These are phyloP conservation scores for Dolichoris vasculosae DNA, from an alignment of 1,140 invertebrate species.

Conservation along the genomic window DNA sequence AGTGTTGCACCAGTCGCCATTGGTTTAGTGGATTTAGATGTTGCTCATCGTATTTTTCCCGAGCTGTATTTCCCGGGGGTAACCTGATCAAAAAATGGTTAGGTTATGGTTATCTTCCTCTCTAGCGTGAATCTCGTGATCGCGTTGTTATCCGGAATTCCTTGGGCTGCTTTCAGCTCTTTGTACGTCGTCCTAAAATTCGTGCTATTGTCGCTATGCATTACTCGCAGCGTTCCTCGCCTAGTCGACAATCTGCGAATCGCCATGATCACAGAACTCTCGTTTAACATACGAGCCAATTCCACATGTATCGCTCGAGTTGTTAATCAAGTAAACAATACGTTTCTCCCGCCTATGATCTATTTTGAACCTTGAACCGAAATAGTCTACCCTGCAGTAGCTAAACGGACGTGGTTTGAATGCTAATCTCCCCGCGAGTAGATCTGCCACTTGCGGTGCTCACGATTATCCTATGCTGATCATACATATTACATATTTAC, in stretches of 20 bases:
- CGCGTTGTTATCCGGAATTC: no score
- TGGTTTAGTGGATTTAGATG: no score
- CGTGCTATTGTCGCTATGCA: no score
- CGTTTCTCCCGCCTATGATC: slow-evolving; percentile 59
- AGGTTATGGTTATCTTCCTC: no score
- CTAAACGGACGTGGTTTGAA: background rate
- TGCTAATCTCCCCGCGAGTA: background rate
- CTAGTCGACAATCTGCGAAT: slow-evolving; percentile 56
- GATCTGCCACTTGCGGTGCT: background rate
- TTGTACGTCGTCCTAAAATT: no score
- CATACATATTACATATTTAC: background rate
- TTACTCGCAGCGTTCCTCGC: slow-evolving; percentile 37
- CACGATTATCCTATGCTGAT: background rate
- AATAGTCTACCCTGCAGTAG: slow-evolving; percentile 59
- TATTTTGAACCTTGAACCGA: slow-evolving; percentile 57
- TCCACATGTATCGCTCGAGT: slow-evolving; percentile 59
- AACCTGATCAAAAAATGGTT: no score
- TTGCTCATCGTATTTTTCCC: no score
- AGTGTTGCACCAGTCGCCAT: no score
- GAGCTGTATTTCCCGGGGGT: no score
- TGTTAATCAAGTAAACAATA: slow-evolving; percentile 60
- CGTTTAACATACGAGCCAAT: background rate
- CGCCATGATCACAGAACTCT: slow-evolving; percentile 56
- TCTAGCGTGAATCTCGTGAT: no score
- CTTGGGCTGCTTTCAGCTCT: no score